Evolutionary conservation across 2,113 vertebrate species (phyloP).

Genomic region (Leucosticte australis): DNA sequence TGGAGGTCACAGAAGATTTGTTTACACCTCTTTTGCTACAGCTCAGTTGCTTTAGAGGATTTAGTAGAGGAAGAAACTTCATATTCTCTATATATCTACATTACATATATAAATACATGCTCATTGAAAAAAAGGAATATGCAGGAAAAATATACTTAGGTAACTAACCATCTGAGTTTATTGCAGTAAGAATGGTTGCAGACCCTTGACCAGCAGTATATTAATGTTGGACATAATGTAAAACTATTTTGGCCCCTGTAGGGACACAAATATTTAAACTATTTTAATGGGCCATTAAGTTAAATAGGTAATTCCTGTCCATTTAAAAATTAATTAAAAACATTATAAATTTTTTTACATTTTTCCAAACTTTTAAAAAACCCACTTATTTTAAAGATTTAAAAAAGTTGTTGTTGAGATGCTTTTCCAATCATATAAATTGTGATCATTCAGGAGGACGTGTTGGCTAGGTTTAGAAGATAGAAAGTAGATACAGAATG

Average conservation of each 20-base stretch:
- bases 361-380: not conserved
- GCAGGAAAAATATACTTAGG: not conserved
- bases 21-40: not conserved
- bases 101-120: not conserved
- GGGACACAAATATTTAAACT: not conserved
- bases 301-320: not conserved
- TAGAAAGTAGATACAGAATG: not conserved
- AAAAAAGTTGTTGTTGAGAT: not conserved
- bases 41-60: not conserved
- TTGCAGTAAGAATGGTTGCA: not conserved
- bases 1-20: not conserved
- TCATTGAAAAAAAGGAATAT: not conserved
- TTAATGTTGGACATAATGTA: not conserved
- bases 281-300: not conserved
- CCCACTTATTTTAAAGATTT: not conserved
- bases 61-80: not conserved
- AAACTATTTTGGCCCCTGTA: not conserved
- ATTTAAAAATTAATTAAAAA: not conserved
- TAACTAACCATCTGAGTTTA: not conserved
- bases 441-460: not conserved
- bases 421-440: not conserved
- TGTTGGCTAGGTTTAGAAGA: not conserved
- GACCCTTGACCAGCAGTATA: accelerated
- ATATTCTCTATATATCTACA: not conserved
- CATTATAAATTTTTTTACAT: not conserved